Conservation (phyloP, 1,140 invertebrate species). For the Ctenoplectra terminalis region DNA sequence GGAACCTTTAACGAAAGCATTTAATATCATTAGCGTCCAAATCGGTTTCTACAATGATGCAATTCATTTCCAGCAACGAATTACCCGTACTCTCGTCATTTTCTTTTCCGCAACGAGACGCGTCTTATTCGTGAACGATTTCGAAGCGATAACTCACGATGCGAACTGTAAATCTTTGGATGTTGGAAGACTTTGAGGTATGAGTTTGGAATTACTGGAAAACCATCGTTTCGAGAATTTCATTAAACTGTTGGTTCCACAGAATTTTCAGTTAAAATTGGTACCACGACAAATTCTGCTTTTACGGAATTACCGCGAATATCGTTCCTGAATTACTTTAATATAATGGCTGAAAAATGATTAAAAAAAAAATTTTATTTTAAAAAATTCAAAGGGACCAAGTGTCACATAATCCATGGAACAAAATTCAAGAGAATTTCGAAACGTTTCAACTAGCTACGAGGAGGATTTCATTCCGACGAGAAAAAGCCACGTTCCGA, state of each 20-base stretch:
- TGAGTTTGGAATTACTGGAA: background rate
- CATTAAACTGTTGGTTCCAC: background rate
- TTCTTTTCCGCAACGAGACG: background rate
- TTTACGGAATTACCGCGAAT: no score
- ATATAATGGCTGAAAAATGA: no score
- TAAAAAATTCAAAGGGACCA: background rate
- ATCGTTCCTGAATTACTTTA: no score
- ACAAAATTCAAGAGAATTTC: background rate
- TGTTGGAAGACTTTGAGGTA: no score
- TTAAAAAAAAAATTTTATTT: no score
- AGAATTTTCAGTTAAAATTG: background rate
- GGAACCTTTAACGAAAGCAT: background rate
- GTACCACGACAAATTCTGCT: background rate
- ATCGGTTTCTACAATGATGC: background rate
- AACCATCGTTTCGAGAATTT: background rate
- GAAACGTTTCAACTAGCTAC: background rate
- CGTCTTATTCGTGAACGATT: background rate
- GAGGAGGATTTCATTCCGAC: background rate
- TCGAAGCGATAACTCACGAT: background rate
- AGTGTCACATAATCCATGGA: no score
- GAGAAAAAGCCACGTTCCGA: background rate
- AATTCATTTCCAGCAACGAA: background rate
- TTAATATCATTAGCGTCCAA: constrained; percentile 18
- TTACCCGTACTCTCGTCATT: background rate
- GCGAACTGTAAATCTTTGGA: no score